These are phyloP conservation scores for Andrena cerasifolii DNA, from an alignment of 1,140 invertebrate genomes.

Conservation along the genomic window DNA sequence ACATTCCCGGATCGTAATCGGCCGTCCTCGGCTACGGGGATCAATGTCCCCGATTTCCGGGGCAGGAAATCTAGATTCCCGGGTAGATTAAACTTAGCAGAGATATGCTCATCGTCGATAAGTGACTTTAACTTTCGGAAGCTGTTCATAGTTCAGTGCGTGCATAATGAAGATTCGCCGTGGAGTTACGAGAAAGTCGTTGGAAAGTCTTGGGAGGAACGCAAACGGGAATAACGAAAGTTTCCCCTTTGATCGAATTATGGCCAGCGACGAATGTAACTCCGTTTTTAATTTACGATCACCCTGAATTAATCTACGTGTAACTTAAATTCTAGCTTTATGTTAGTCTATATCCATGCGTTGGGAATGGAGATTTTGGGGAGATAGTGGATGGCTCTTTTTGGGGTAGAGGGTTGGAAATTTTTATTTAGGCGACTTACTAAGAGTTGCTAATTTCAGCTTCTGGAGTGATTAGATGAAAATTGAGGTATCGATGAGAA, in stretches of 20 bases:
- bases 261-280: slow-evolving; percentile 18
- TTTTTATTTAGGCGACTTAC: too few species aligned
- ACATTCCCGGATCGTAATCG: slow-evolving; percentile 66
- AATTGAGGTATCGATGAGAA: too few species aligned
- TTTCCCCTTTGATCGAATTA: slow-evolving; percentile 43
- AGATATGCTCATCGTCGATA: slow-evolving; percentile 67
- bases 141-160: slow-evolving; percentile 67
- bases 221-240: slow-evolving; percentile 59
- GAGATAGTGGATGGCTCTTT: too few species aligned
- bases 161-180: slow-evolving; percentile 65
- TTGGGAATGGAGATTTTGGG: too few species aligned
- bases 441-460: too few species aligned
- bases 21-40: slow-evolving; percentile 54
- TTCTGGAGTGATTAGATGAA: too few species aligned
- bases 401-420: too few species aligned
- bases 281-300: slow-evolving; percentile 14
- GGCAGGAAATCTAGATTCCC: slow-evolving; percentile 62
- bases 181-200: slow-evolving; percentile 58
- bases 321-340: too few species aligned
- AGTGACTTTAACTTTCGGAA: slow-evolving; percentile 67
- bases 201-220: slow-evolving; percentile 44
- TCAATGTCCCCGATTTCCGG: slow-evolving; percentile 57
- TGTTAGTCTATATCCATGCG: too few species aligned
- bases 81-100: slow-evolving; percentile 64
- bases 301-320: too few species aligned